Percentiles rank a stretch among this genome's conserved stretches.
These are phyloP conservation scores for Cephus sareptanus DNA, from an alignment of 2,888 invertebrate species.

Conservation along the genomic window DNA sequence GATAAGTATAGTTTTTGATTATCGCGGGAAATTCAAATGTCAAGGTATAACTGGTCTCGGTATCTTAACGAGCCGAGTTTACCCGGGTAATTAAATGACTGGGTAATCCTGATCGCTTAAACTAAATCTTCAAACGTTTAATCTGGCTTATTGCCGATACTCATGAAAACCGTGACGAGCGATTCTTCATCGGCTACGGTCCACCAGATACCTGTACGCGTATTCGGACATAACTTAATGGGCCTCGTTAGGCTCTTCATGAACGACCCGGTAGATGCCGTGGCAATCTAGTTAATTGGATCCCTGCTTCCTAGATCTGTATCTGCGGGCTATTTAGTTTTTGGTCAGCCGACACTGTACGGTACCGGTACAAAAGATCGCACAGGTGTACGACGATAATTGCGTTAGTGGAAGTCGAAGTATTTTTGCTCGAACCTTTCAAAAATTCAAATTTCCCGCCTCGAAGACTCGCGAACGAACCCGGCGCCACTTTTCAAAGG, in stretches of 20 bases:
- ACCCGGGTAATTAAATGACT: background rate
- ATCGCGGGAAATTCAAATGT: background rate
- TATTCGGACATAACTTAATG: background rate
- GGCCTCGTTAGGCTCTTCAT: background rate
- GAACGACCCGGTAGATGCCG: background rate
- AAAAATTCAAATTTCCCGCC: background rate
- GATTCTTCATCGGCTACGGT: background rate
- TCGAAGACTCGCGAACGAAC: background rate
- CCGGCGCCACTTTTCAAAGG: background rate
- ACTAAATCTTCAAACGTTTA: background rate
- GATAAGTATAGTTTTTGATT: background rate
- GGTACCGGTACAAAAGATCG: background rate
- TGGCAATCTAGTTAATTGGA: slow-evolving; percentile 1
- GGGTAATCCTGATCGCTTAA: background rate
- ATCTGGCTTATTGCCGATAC: background rate
- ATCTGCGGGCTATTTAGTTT: background rate
- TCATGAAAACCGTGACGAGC: background rate
- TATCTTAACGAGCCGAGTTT: background rate
- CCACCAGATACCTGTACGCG: background rate
- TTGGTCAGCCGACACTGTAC: background rate
- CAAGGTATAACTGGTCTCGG: background rate
- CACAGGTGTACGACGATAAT: background rate
- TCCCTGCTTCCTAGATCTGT: background rate
- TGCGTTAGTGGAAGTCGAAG: background rate
- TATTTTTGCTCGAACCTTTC: background rate